Conservation (phyloP, 53 echinoderm and acorn worm species). For the Arbacia lixula region DNA sequence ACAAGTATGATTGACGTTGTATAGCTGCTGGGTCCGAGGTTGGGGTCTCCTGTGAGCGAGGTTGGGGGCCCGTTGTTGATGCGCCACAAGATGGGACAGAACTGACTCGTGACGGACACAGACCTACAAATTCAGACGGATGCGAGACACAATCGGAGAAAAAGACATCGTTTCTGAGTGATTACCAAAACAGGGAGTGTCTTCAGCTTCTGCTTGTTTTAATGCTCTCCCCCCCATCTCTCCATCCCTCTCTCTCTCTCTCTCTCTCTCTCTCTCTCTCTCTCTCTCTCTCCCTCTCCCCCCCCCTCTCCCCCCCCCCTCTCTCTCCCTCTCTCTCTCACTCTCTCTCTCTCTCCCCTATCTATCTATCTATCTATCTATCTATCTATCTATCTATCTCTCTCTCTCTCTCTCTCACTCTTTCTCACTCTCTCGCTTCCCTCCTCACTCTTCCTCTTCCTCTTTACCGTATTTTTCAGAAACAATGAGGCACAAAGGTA, state of each 20-base stretch:
- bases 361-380: not conserved
- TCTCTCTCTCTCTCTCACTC: too few species aligned
- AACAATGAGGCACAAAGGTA: too few species aligned
- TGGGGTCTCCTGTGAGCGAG: not conserved
- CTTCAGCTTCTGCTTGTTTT: too few species aligned
- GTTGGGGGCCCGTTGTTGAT: not conserved
- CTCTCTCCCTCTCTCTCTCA: not conserved
- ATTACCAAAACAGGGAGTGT: too few species aligned
- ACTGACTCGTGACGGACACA: too few species aligned
- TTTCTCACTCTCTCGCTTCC: too few species aligned
- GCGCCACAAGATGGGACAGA: not conserved
- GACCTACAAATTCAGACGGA: too few species aligned
- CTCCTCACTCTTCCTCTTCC: too few species aligned
- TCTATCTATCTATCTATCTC: too few species aligned
- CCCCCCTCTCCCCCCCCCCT: not conserved
- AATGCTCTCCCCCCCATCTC: not conserved
- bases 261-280: not conserved
- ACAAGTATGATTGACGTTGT: conserved; percentile 8
- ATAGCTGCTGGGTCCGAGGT: conserved; percentile 1
- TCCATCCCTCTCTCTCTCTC: not conserved
- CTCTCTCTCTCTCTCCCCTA: not conserved
- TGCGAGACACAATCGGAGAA: too few species aligned
- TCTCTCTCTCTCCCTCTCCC: not conserved
- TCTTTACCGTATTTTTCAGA: too few species aligned
- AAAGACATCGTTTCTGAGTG: too few species aligned